Base-by-base conservation (phyloP, 2,113 vertebrate genomes). In the Sebastes schlegelii region DNA sequence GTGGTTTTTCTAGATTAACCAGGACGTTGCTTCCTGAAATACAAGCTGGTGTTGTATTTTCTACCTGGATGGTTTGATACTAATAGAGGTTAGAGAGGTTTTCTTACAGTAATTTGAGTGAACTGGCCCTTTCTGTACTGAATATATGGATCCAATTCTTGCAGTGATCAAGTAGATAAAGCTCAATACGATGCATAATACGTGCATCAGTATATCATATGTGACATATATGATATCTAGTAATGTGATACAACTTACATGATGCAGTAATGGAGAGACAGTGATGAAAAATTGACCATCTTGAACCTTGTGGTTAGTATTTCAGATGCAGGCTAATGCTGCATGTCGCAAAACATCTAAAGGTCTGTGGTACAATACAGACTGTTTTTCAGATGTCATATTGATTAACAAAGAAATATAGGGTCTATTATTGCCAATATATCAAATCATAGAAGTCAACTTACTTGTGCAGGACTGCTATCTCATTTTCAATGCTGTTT, bases 401-500 rank as follows among this genome's bases (percentile, higher is more conserved):
- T 49, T 13, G 23, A 73, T 49, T 6, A 52, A 52, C 5, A n/a
- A 79, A n/a, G 1, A 58, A 17, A 43, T n/a, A 19, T 6, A 42
- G 42, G 2, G 9, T 57, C 26, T 67, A 19, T 60, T 58, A 21
- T 26, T 55, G 61, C 4, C 13, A 14, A 67, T 61, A 34, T 34
- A 34, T 34, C 34, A 34, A 34, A 34, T 14, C 43, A 42, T 2
- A 52, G 4, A 58, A 8, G 40, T 60, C 51, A 34, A 95, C 97
- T 89, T 92, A 99, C 98, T 98, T 99, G 95, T 97, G 97, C 82
- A 99, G 93, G 74, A 99, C 98, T 0, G 96, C 97, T 0, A 99
- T 99, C 95, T 99, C 98, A 0, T 99, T 99, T 92, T 99, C 98
- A n/a, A 99, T 98, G 96, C 96, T 98, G 93, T 96, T 98, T 89